phyloP scores from a whole-genome alignment of 1,140 invertebrate species.

The Bombus superbus region DNA sequence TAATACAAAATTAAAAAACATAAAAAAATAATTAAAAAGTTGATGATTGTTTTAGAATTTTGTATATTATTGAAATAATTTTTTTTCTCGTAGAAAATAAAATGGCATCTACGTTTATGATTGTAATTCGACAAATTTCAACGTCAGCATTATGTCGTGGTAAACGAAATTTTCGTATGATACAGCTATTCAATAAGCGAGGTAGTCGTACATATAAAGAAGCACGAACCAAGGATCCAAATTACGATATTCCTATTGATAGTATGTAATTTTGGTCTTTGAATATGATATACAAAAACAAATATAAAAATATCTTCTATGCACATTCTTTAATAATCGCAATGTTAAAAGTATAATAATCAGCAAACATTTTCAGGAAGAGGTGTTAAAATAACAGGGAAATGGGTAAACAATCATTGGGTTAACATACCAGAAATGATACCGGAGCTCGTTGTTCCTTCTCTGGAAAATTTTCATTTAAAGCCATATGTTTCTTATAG shows the following conservation, averaged over 20 bases:
- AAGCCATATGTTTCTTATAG: slow-evolving; percentile 97
- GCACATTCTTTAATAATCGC: background rate
- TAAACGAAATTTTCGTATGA: slow-evolving; percentile 92
- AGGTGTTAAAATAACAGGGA: slow-evolving; percentile 87
- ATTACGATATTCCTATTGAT: slow-evolving; percentile 49
- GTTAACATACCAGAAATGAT: slow-evolving; percentile 93
- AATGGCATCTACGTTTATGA: slow-evolving; percentile 40
- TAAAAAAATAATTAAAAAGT: background rate
- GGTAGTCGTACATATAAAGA: slow-evolving; percentile 87
- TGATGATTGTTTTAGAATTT: background rate
- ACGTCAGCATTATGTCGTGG: slow-evolving; percentile 84
- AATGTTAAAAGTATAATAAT: background rate
- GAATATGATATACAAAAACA: background rate
- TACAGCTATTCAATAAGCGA: slow-evolving; percentile 88
- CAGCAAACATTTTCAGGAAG: slow-evolving; percentile 81
- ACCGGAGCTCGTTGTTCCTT: slow-evolving; percentile 95
- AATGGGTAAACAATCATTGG: slow-evolving; percentile 83
- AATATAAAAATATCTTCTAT: background rate
- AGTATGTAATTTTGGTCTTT: slow-evolving; percentile 42
- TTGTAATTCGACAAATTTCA: slow-evolving; percentile 83
- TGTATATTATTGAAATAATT: background rate
- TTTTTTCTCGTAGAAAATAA: background rate
- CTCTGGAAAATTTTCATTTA: slow-evolving; percentile 89
- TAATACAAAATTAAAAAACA: background rate
- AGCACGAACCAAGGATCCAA: slow-evolving; percentile 83